These are phyloP conservation scores for Sapajus apella DNA, from an alignment of 2,113 vertebrate genomes.

Conservation along the genomic window DNA sequence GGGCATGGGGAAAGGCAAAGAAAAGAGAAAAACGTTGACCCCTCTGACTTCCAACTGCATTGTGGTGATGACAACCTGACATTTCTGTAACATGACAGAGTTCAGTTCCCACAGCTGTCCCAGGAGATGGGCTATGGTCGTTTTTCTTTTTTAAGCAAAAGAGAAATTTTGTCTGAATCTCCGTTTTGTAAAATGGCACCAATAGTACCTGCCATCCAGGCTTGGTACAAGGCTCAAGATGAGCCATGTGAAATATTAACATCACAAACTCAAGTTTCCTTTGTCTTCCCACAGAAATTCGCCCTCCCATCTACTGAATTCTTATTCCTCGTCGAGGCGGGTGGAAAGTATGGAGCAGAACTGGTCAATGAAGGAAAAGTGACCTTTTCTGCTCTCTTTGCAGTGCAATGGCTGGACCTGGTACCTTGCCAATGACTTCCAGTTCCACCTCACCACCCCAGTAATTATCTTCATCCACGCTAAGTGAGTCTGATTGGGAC, in stretches of 20 bases:
- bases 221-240: not conserved
- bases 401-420: conserved; percentile 92
- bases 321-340: not conserved
- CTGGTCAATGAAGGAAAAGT: accelerated
- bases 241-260: not conserved
- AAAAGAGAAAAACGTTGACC: accelerated
- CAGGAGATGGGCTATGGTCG: not conserved
- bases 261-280: not conserved
- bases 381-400: conserved; percentile 31
- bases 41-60: not conserved
- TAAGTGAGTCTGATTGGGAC: conserved; percentile 78
- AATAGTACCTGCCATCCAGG: too few relatives aligned
- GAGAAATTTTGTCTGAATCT: not conserved
- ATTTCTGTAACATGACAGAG: accelerated
- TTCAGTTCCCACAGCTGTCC: not conserved
- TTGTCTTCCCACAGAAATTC: accelerated
- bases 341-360: accelerated
- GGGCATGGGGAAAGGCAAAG: not conserved
- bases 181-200: not conserved
- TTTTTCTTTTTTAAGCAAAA: not conserved
- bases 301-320: accelerated
- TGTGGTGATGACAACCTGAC: not conserved
- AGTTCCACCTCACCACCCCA: conserved; percentile 88
- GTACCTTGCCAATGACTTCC: conserved; percentile 92
- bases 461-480: conserved; percentile 84